Conservation (phyloP, 2,888 invertebrate species). For the Melanophora roralis region DNA sequence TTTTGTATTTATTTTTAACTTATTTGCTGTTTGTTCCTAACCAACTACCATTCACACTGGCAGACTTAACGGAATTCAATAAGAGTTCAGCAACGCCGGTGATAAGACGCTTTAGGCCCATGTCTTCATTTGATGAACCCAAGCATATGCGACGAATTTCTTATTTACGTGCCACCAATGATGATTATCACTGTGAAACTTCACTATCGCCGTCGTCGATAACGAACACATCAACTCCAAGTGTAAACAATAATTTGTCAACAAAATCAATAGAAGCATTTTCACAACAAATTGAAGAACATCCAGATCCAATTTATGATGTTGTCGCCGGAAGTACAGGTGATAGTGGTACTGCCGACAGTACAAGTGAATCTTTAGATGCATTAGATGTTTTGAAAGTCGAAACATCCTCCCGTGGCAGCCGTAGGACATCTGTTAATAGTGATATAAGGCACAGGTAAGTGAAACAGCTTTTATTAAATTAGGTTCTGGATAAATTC, state of each 20-base stretch:
- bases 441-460: conserved; percentile 81
- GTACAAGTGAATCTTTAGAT: conserved; percentile 57
- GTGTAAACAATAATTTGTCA: conserved; percentile 58
- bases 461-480: conserved; percentile 64
- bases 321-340: conserved; percentile 65
- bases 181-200: conserved; percentile 83
- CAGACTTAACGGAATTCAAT: conserved; percentile 47
- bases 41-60: conserved; percentile 51
- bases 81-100: conserved; percentile 66
- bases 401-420: conserved; percentile 49
- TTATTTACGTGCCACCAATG: conserved; percentile 93
- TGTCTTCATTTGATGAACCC: conserved; percentile 87
- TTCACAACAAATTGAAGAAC: conserved; percentile 68
- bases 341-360: conserved; percentile 57
- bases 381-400: conserved; percentile 51
- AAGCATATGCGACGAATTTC: conserved; percentile 92
- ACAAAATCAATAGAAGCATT: conserved; percentile 30
- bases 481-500: no score
- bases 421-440: conserved; percentile 70
- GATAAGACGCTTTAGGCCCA: conserved; percentile 74
- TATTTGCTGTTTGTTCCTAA: no score
- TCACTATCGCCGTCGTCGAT: conserved; percentile 66
- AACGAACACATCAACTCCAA: conserved; percentile 57
- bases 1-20: not conserved
- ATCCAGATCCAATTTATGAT: conserved; percentile 73